Conservation (phyloP, 2,113 vertebrate genomes). For the Cephalopterus ornatus region DNA sequence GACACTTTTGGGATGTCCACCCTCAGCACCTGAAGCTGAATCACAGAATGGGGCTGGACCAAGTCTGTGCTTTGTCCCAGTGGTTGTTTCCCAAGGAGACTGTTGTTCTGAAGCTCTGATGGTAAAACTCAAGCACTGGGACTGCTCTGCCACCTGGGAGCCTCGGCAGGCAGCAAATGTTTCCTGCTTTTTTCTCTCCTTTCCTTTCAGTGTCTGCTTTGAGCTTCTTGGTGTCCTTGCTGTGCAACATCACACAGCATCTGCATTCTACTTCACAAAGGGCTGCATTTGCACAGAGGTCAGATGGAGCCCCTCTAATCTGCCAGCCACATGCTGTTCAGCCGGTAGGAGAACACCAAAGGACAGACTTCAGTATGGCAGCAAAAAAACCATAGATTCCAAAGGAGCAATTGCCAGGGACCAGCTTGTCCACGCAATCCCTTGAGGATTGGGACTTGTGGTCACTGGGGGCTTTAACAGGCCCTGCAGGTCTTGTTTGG, state of each 20-base stretch:
- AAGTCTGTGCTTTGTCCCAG: not conserved
- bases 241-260: not conserved
- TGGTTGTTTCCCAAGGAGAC: not conserved
- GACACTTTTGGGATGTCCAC: not conserved
- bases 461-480: not conserved
- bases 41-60: not conserved
- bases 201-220: not conserved
- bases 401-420: not conserved
- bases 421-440: not conserved
- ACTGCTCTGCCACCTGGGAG: not conserved
- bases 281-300: fast-evolving
- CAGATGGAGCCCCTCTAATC: not conserved
- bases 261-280: not conserved
- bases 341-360: not conserved
- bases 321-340: not conserved
- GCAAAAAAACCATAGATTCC: not conserved
- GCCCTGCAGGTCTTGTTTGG: not conserved
- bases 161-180: not conserved
- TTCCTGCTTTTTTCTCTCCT: not conserved
- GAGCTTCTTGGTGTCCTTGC: not conserved
- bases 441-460: not conserved
- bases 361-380: not conserved
- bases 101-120: not conserved
- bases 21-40: not conserved
- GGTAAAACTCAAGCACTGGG: not conserved